phyloP scores from a whole-genome alignment of 2,888 invertebrate genomes.

The Oligia latruncula region DNA sequence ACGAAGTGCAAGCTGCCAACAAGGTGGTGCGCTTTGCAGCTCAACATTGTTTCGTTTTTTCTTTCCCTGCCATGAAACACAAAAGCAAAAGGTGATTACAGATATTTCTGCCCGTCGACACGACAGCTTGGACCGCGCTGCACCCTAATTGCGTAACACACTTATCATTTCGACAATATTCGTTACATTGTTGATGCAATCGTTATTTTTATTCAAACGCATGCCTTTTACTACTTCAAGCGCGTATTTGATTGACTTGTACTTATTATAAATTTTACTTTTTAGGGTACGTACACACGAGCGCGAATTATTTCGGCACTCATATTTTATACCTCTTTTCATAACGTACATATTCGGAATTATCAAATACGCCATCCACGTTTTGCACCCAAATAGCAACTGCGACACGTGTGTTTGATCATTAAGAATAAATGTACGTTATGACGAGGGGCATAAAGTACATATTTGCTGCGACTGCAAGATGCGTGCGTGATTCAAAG shows the following conservation, averaged over 20 bases:
- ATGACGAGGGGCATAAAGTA: not conserved
- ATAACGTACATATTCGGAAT: not conserved
- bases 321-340: not conserved
- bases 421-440: slow-evolving; percentile 1
- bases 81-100: not conserved
- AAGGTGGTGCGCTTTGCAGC: not conserved
- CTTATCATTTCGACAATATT: not conserved
- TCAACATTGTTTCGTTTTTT: not conserved
- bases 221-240: not conserved
- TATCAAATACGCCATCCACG: not conserved
- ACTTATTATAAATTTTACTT: not conserved
- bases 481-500: not conserved
- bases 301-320: not conserved
- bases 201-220: slow-evolving; percentile 14
- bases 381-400: not conserved
- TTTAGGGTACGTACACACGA: not conserved
- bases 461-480: not conserved
- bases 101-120: not conserved
- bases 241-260: not conserved
- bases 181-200: not conserved
- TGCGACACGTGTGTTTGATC: not conserved
- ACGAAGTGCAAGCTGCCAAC: not conserved
- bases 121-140: not conserved
- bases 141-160: not conserved
- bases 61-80: not conserved